Conservation (phyloP, 1,140 invertebrate genomes). For the Sipha flava region DNA sequence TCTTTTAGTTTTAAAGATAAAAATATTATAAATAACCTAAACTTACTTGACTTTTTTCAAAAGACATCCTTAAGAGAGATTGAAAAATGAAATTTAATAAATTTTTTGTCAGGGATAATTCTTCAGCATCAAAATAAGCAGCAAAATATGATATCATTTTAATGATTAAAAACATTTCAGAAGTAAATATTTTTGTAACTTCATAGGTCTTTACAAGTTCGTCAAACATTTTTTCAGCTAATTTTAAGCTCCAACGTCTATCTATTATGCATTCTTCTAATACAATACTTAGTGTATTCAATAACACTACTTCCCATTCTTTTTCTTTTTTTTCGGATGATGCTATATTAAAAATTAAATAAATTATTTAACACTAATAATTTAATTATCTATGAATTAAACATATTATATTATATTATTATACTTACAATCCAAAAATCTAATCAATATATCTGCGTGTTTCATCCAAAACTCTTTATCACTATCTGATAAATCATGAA, state of each 20-base stretch:
- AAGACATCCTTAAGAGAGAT: background rate
- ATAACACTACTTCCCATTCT: slow-evolving; percentile 8
- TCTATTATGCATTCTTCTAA: background rate
- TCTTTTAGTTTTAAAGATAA: too few species aligned
- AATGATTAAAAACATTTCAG: background rate
- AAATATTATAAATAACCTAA: background rate
- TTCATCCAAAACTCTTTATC: slow-evolving; percentile 20
- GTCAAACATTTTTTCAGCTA: background rate
- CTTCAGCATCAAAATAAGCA: background rate
- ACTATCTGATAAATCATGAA: background rate
- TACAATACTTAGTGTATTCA: background rate
- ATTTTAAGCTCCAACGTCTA: background rate
- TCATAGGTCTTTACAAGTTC: background rate
- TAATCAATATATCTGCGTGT: background rate
- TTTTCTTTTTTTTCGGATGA: background rate
- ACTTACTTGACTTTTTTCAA: slow-evolving; percentile 3
- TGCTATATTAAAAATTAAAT: background rate
- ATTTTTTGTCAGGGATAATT: background rate
- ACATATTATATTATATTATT: background rate
- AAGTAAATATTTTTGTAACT: background rate
- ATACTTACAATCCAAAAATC: background rate
- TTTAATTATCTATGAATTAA: too few species aligned
- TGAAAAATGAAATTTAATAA: slow-evolving; percentile 15
- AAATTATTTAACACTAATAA: background rate
- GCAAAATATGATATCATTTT: slow-evolving; percentile 5